These are phyloP conservation scores for Esox lucius DNA, from an alignment of 2,797 vertebrate species.

Conservation along the genomic window DNA sequence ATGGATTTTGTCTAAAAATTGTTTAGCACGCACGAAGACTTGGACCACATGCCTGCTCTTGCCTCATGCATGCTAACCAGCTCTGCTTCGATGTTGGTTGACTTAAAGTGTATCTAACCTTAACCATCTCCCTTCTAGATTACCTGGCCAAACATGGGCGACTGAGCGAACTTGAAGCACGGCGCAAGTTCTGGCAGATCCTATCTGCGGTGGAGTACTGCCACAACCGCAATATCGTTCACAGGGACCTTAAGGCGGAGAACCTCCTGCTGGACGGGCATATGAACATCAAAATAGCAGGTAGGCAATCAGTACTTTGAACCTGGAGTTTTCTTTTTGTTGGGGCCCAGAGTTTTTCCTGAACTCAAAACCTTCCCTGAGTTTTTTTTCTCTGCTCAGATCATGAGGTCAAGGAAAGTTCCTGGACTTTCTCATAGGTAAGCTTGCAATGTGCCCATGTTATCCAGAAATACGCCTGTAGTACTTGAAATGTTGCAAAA, in stretches of 20 bases:
- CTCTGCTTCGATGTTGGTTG: not conserved
- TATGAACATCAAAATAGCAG: constrained; percentile 99
- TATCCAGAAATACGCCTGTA: no score
- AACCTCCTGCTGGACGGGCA: constrained; percentile 93
- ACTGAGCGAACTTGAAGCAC: constrained; percentile 90
- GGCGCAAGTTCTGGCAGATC: constrained; percentile 99
- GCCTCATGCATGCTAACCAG: not conserved
- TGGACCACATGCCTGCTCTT: not conserved
- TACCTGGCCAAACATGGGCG: constrained; percentile 96
- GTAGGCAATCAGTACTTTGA: constrained; percentile 58
- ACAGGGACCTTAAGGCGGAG: constrained; percentile 96
- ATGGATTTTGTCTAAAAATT: not conserved
- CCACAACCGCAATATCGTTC: constrained; percentile 91
- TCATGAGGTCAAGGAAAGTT: no score
- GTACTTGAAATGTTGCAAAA: not conserved
- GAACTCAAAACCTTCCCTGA: not conserved
- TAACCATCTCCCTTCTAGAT: constrained; percentile 70
- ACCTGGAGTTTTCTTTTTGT: not conserved
- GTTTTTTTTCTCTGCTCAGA: no score
- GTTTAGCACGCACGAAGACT: not conserved
- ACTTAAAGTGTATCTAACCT: not conserved
- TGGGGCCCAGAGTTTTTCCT: not conserved
- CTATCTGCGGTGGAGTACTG: constrained; percentile 96
- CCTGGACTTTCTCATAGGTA: no score
- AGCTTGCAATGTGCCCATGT: no score